Conservation (phyloP, 2,888 invertebrate species). For the Phengaris alcon region DNA sequence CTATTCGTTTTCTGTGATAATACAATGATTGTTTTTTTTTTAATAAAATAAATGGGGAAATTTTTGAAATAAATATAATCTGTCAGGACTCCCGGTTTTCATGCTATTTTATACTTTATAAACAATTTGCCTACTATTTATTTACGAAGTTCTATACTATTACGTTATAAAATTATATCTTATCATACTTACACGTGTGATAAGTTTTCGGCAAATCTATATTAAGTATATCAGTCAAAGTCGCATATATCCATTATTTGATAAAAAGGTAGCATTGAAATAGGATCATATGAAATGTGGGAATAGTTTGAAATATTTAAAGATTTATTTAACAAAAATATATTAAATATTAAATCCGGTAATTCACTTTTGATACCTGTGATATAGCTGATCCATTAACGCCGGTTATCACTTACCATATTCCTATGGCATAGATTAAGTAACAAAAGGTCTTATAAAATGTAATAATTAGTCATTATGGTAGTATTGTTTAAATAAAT, state of each 20-base stretch:
- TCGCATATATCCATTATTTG: slow-evolving; percentile 3
- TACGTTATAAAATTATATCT: not conserved
- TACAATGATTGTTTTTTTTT: no score
- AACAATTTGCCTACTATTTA: not conserved
- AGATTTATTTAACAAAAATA: not conserved
- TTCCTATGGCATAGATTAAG: no score
- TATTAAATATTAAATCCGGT: no score
- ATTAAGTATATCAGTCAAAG: not conserved
- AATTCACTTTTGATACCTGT: no score
- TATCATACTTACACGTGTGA: not conserved
- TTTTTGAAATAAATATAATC: no score
- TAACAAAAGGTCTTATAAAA: no score
- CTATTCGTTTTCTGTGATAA: no score
- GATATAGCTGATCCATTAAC: no score
- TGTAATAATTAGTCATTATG: no score
- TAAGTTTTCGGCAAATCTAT: not conserved
- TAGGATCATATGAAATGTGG: not conserved
- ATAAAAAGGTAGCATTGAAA: not conserved
- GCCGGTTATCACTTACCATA: no score
- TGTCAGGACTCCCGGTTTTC: not conserved
- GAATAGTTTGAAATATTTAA: not conserved
- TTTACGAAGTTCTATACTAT: not conserved
- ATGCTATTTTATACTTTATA: not conserved
- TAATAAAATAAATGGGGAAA: no score
- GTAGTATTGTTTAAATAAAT: no score